Evolutionary conservation across 2,888 invertebrate genomes (phyloP), one percentile per base, ranked within the genome.

Genomic region (Conchocele bisecta): DNA sequence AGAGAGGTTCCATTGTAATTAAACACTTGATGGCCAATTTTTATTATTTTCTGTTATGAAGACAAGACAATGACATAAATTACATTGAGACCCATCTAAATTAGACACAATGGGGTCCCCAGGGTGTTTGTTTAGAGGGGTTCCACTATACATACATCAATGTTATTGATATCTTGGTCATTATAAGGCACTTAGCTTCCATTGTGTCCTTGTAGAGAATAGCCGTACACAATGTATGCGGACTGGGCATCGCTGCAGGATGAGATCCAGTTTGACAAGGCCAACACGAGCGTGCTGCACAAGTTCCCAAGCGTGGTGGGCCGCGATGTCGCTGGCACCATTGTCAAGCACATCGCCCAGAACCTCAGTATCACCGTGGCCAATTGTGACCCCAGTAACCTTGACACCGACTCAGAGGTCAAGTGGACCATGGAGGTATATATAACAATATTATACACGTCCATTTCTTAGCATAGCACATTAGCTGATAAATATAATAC

Each of bases 321-420:
- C 15, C 93, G 94, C 81, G 96, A 96, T 86, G 96, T 97, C 7
- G 96, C 96, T 15, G 92, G 95, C 33, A 94, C 95, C 1, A 94
- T 97, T 15, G 96, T 97, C 41, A 94, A 94, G 82, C 95, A 95
- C 86, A 93, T 98, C 6, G 94, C 95, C 4, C 92, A 93, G 31
- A 94, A 94, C 88, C 92, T 95, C 54, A 94, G 94, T 65, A 79
- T 88, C 33, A 83, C 86, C 15, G 83, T 82, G 20, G 94, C 83
- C 53, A 95, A 95, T 75, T 94, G 95, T 0, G 96, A 97, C 85
- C 96, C 96, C 4, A 97, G 97, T 88, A 82, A 81, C 39, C 93
- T 98, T 61, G 94, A 94, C 26, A 95, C 95, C 53, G 97, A 97
- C 91, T 94, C 93, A 93, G 94, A 94, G 88, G 93, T 94, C 31